Percentiles rank a stretch among this genome's conserved stretches.
Evolutionary conservation across 2,888 invertebrate genomes (phyloP).

Genomic region (Drosophila greeni): DNA sequence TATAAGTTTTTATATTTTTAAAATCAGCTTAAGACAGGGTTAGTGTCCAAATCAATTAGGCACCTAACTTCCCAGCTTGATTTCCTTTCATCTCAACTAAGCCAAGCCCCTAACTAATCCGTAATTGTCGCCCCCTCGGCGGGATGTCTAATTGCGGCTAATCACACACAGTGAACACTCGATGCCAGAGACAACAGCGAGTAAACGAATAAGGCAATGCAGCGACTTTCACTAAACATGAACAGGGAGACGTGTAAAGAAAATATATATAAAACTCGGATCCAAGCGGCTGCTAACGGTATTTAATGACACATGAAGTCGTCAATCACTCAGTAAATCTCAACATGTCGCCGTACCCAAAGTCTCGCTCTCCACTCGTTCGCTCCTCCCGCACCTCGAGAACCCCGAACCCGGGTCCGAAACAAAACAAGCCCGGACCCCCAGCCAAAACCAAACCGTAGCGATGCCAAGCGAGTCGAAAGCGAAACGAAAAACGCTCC

Average conservation of each 20-base stretch:
- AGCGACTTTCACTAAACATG: slow-evolving; percentile 59
- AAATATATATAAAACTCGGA: slow-evolving; percentile 27
- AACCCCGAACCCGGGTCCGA: slow-evolving; percentile 8
- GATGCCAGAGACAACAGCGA: slow-evolving; percentile 2
- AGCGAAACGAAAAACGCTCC: slow-evolving; percentile 56
- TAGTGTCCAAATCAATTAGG: neutral
- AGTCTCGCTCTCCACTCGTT: slow-evolving; percentile 18
- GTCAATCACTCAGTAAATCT: slow-evolving; percentile 74
- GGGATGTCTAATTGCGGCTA: slow-evolving; percentile 50
- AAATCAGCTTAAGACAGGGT: neutral
- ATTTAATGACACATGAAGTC: slow-evolving; percentile 76
- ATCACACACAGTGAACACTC: slow-evolving; percentile 46
- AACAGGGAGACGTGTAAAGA: slow-evolving; percentile 40
- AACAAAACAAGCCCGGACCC: slow-evolving; percentile 34
- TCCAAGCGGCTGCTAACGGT: slow-evolving; percentile 64
- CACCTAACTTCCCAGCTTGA: neutral
- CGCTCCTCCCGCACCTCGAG: slow-evolving; percentile 26
- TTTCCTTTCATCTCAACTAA: neutral
- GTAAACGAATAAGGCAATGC: slow-evolving; percentile 19
- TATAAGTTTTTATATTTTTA: neutral
- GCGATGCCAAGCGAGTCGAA: slow-evolving; percentile 27
- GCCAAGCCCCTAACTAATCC: slow-evolving; percentile 9
- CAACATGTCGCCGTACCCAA: slow-evolving; percentile 58
- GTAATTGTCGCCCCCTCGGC: slow-evolving; percentile 25
- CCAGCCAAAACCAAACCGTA: slow-evolving; percentile 16